Base-by-base conservation (phyloP, 2,113 vertebrate genomes). In the Semnopithecus entellus region DNA sequence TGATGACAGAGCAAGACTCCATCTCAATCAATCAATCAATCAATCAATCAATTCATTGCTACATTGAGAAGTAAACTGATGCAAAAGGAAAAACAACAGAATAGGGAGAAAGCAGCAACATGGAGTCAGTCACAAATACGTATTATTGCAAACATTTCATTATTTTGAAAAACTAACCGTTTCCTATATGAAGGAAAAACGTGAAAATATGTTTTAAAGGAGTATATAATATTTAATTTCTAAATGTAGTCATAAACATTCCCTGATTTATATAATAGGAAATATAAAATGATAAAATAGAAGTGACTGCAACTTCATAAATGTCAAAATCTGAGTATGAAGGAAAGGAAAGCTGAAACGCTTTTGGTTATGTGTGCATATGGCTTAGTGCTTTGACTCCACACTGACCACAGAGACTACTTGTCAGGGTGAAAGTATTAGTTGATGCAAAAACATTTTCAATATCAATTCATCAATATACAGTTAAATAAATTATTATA, bases 41-140 rank as follows among this genome's bases (percentile, higher is more conserved):
- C 52, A 20, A 20, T 55, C 52, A 98, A 97, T 91, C 98, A 92
- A 94, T 82, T 50, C n/a, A 81, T 83, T 23, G 8, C 57, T 50
- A 61, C 0, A 0, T 90, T 95, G 94, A 96, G 55, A 97, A 66
- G 95, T 50, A 97, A 94, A 45, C 55, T 83, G 88, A 97, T 89
- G 59, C 91, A 97, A 96, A 97, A 88, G 78, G 11, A 97, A 81
- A 64, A 86, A 93, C 95, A 91, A 93, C 17, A 96, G 35, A 96
- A 98, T 96, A 97, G 92, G 91, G 94, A 88, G 88, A 6, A 94
- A 83, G 32, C 86, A 90, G 82, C 25, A 79, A 88, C 10, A 13
- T 86, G 79, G 94, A 18, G 81, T 95, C 18, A 85, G 50, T 93
- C 57, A 88, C 17, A 76, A 43, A 94, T 43, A 82, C 57, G 48